A percentile compares a stretch with the other conserved stretches of the same genome.
Evolutionary conservation across 2,888 invertebrate genomes (phyloP).

Genomic region (Volucella zonaria): DNA sequence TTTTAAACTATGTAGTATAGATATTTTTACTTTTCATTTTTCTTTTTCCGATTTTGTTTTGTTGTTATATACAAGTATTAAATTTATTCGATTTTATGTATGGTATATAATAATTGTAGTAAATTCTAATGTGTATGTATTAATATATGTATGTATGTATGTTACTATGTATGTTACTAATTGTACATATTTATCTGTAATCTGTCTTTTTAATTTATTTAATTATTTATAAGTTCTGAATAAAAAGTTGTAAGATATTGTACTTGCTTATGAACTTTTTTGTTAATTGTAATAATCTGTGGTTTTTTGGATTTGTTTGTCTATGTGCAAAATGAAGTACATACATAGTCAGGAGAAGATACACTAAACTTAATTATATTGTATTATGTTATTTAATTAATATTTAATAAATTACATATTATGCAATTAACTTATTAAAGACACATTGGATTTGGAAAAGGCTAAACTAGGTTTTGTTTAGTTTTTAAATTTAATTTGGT

Average conservation of each 20-base stretch:
- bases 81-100: conserved; percentile 50
- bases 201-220: no score
- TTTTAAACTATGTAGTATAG: conserved; percentile 64
- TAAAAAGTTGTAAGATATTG: conserved; percentile 12
- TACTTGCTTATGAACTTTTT: conserved; percentile 44
- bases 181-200: no score
- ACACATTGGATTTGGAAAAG: conserved; percentile 73
- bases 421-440: conserved; percentile 71
- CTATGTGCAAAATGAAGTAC: conserved; percentile 66
- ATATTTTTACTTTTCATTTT: conserved; percentile 36
- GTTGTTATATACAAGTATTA: conserved; percentile 57
- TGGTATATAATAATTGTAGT: conserved; percentile 34
- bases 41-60: neutral
- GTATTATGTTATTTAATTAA: conserved; percentile 21
- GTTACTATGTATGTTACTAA: conserved; percentile 24
- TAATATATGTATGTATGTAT: conserved; percentile 51
- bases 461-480: conserved; percentile 56
- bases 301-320: conserved; percentile 31
- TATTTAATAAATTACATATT: conserved; percentile 46
- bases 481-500: conserved; percentile 11
- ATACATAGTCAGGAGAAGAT: conserved; percentile 36
- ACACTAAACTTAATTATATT: conserved; percentile 24
- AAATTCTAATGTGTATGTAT: conserved; percentile 48
- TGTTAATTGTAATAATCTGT: conserved; percentile 12
- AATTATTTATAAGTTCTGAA: conserved; percentile 22